A percentile compares a stretch with the other conserved stretches of the same genome.
Evolutionary conservation across 2,113 vertebrate species (phyloP).

Genomic region (Limanda limanda): DNA sequence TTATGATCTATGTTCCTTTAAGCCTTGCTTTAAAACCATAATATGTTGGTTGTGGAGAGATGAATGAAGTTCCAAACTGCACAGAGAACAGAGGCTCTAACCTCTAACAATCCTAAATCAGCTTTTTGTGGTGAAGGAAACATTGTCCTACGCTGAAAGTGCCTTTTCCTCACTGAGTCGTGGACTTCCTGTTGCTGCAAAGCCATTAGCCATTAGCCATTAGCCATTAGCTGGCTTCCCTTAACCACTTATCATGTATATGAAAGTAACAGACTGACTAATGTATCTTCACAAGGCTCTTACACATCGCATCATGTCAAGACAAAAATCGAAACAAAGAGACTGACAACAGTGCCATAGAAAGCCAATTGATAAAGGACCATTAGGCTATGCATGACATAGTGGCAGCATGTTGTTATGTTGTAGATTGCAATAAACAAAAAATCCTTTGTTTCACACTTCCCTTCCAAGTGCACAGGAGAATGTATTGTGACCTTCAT

Average conservation of each 20-base stretch:
- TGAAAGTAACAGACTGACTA: slow-evolving; percentile 24
- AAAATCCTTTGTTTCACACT: no score
- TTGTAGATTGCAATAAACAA: no score
- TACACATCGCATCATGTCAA: neutral
- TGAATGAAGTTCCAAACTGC: neutral
- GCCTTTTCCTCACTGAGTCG: slow-evolving; percentile 22
- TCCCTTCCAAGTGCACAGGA: no score
- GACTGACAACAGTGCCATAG: no score
- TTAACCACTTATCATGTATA: slow-evolving; percentile 40
- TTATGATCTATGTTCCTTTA: neutral
- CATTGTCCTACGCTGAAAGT: slow-evolving; percentile 26
- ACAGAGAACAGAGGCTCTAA: slow-evolving; percentile 10
- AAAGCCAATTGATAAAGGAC: no score
- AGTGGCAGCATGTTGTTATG: no score
- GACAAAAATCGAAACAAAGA: neutral
- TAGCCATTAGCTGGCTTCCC: slow-evolving; percentile 48
- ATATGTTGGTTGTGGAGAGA: neutral
- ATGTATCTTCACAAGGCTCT: slow-evolving; percentile 16
- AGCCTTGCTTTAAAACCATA: neutral
- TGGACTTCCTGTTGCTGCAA: slow-evolving; percentile 49
- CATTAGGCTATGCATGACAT: no score
- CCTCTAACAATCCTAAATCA: slow-evolving; percentile 34
- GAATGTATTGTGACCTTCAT: no score
- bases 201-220: slow-evolving; percentile 63
- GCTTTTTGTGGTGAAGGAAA: slow-evolving; percentile 46